Evolutionary conservation across 2,888 invertebrate genomes (phyloP), one percentile per base, ranked within the genome.

Genomic region (Falcaria lacertinaria): DNA sequence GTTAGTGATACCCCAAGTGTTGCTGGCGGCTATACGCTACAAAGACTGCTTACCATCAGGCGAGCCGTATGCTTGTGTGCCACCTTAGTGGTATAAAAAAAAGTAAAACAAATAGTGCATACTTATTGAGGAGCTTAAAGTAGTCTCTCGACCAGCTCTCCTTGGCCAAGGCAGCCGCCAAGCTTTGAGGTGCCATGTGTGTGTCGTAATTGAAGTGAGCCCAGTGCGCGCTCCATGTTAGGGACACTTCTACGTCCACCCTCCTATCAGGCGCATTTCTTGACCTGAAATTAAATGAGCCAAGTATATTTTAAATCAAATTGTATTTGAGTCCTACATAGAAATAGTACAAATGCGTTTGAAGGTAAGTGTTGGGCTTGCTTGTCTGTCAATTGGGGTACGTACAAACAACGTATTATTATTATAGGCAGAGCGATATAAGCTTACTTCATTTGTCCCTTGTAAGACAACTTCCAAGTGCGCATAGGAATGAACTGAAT

Each of bases 61-160:
- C n/a, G n/a, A n/a, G n/a, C n/a, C n/a, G n/a, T n/a, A n/a, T n/a
- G n/a, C n/a, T n/a, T n/a, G n/a, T n/a, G n/a, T n/a, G n/a, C n/a
- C n/a, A n/a, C n/a, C n/a, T n/a, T n/a, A n/a, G n/a, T n/a, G 11
- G 11, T 19, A 33, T 1, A 16, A 7, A 40, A 36, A 16, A 2
- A 36, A 15, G 2, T 1, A 15, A 32, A n/a, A 32, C 13, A 6
- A 11, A 19, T 19, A 4, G 15, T 41, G 22, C 83, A 75, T 80
- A 94, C 92, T 83, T 88, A 80, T 93, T 83, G 8, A 95, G 78
- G 38, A 84, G 80, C 44, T 92, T 75, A 67, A 95, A 95, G 70
- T 92, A 93, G 46, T 91, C 90, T 15, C 77, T 66, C 8, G 91
- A 91, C 94, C 95, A 95, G 2, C 85, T 85, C 66, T 95, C 94